Percentiles rank a stretch among this genome's conserved stretches.
Evolutionary conservation across 30 jellyfish, hydroid and myxozoan species (phyloP).

Genomic region (Clytia hemisphaerica): DNA sequence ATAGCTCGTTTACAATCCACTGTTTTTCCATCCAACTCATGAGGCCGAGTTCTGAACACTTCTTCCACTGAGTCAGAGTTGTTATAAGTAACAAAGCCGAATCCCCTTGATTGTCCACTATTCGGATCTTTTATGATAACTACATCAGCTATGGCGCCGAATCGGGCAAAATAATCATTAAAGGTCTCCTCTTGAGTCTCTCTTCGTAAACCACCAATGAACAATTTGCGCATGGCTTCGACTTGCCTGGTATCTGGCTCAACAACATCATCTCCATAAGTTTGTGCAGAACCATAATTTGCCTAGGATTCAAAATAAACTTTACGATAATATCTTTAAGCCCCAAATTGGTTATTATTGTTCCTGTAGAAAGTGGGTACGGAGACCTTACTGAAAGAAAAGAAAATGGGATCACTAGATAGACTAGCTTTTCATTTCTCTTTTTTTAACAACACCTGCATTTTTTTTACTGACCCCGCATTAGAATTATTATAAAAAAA

Average conservation of each 20-base stretch:
- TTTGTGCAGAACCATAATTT: no score
- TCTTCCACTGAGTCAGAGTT: conserved; percentile 54
- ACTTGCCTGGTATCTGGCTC: conserved; percentile 22
- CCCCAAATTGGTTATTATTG: no score
- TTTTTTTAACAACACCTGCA: no score
- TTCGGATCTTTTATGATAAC: conserved; percentile 68
- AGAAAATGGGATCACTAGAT: no score
- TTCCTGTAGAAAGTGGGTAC: no score
- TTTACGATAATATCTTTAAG: no score
- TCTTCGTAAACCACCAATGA: conserved; percentile 76
- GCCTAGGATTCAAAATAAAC: no score
- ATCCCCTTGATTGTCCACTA: conserved; percentile 68
- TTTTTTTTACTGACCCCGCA: no score
- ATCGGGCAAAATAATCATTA: conserved; percentile 52
- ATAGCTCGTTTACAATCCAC: conserved; percentile 90
- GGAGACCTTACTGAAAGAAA: no score
- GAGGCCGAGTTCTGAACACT: conserved; percentile 73
- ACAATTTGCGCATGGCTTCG: conserved; percentile 71
- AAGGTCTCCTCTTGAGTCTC: conserved; percentile 71
- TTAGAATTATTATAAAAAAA: no score
- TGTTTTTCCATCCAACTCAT: conserved; percentile 51
- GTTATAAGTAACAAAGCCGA: conserved; percentile 86
- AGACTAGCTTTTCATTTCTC: no score
- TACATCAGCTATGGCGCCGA: conserved; percentile 63
- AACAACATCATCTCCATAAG: no score